Conservation (phyloP, 2,797 vertebrate genomes). For the Carapus acus region DNA sequence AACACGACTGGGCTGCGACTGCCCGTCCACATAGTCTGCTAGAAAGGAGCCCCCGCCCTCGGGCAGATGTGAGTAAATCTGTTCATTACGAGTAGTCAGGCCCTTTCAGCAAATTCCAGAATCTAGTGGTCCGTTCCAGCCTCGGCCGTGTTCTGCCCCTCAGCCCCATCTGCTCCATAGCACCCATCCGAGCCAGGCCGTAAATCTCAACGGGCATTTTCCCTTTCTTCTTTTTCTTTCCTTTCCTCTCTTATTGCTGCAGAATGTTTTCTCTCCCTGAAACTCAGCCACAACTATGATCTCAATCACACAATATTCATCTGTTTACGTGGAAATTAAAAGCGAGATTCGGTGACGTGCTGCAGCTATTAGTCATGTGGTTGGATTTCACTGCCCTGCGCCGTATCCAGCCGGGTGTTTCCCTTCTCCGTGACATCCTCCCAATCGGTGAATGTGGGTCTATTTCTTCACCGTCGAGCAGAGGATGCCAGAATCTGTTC, state of each 20-base stretch:
- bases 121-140: slow-evolving; percentile 47
- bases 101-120: slow-evolving; percentile 59
- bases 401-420: not conserved
- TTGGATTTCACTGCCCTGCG: not conserved
- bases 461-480: not conserved
- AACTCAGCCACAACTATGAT: no score
- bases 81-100: slow-evolving; percentile 28
- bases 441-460: not conserved
- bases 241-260: slow-evolving; percentile 26
- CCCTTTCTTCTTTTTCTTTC: slow-evolving; percentile 48
- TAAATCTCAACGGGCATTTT: slow-evolving; percentile 54
- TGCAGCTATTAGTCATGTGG: not conserved
- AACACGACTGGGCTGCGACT: no score
- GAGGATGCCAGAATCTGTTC: no score
- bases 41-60: no score
- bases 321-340: slow-evolving; percentile 5
- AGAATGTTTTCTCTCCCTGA: slow-evolving; percentile 2
- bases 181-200: slow-evolving; percentile 47
- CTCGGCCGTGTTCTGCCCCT: slow-evolving; percentile 41
- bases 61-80: slow-evolving; percentile 26
- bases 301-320: slow-evolving; percentile 5
- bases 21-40: no score
- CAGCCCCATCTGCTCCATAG: slow-evolving; percentile 59
- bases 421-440: not conserved
- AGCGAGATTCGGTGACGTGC: not conserved